Base-by-base conservation (phyloP, 1,140 invertebrate species). In the Drosophila carrolli region DNA sequence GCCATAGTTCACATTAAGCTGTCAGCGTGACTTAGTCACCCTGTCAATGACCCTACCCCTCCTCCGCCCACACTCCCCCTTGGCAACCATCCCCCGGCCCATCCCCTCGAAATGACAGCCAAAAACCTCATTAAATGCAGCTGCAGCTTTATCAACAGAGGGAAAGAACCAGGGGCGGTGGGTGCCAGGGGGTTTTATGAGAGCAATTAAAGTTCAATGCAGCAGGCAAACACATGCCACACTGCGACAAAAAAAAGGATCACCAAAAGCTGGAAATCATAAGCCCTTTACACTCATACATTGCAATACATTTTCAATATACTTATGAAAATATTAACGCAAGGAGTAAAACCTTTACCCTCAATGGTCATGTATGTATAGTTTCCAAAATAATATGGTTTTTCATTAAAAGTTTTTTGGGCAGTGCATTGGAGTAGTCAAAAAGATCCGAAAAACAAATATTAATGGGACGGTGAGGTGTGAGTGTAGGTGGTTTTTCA, bases 201-300 rank as follows among this genome's bases (percentile, higher is more conserved):
- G 67, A 63, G 79, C 68, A 81, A 81, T 82, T 78, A 78, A 78
- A 78, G 79, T 81, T 81, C 67, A 82, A 82, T 78, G 78, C 72
- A 71, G 56, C 8, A n/a, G 14, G 61, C 54, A 29, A 27, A 38
- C 23, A 66, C 37, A 23, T 14, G 10, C 7, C 1, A 60, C 61
- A 65, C 32, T 59, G 19, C 29, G 6, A 29, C 23, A 46, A 44
- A 55, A 62, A 54, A 62, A 19, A 43, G 13, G 35, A 50, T 50
- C 27, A 14, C 13, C 5, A 14, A 35, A 13, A 11, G 14, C 10
- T 38, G 6, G n/a, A 13, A 27, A 11, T n/a, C 1, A 7, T 5
- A 29, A 14, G 40, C 11, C 44, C 29, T 7, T 7, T 32, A 32
- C 8, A 32, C 6, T 8, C 29, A 23, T 23, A 23, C 23, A 23